Conservation (phyloP, 2,888 invertebrate genomes). For the Sialis fuliginosa region DNA sequence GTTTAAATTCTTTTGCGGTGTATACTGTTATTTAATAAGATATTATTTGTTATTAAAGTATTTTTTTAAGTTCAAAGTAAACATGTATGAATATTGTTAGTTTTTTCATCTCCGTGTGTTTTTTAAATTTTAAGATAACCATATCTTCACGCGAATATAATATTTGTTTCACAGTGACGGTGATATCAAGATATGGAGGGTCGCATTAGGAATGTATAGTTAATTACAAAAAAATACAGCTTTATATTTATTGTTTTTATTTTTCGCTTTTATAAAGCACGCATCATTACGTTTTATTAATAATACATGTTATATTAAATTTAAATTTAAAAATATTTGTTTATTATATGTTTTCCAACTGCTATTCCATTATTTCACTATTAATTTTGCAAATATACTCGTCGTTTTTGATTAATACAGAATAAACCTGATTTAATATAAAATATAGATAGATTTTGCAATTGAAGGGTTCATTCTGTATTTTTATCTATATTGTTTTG, state of each 20-base stretch:
- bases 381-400: too few species aligned
- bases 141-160: constrained; percentile 3
- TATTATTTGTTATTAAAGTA: background rate
- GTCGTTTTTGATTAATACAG: too few species aligned
- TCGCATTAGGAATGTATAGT: background rate
- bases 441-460: too few species aligned
- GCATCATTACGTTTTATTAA: background rate
- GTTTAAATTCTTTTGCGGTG: background rate
- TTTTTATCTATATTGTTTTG: too few species aligned
- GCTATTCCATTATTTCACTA: too few species aligned
- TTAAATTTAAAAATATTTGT: too few species aligned
- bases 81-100: background rate
- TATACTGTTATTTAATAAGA: background rate
- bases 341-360: too few species aligned
- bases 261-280: background rate
- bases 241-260: background rate
- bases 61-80: background rate
- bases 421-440: too few species aligned
- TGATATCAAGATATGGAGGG: constrained; percentile 47
- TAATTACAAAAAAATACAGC: background rate
- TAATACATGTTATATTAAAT: too few species aligned
- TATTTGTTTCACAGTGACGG: constrained; percentile 42
- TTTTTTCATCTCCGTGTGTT: constrained; percentile 2
- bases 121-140: background rate
- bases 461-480: too few species aligned